Evolutionary conservation across 2,888 invertebrate species (phyloP).

Genomic region (Achlya flavicornis): DNA sequence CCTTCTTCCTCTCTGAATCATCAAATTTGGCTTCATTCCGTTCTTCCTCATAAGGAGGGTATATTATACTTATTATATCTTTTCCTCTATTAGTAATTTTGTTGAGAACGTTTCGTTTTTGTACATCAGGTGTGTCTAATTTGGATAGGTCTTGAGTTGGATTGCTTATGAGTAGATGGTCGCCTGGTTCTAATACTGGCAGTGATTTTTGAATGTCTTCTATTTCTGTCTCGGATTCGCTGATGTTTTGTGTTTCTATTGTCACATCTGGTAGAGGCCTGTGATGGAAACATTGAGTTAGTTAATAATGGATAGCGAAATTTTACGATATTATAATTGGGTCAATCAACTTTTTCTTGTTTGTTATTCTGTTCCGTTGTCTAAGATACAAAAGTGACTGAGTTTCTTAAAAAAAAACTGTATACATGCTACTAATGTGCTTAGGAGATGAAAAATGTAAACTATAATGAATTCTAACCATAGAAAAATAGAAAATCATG

Average conservation of each 20-base stretch:
- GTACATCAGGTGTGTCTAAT: conserved; percentile 57
- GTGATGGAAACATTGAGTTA: conserved; percentile 20
- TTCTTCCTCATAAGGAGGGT: conserved; percentile 74
- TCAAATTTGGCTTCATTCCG: conserved; percentile 73
- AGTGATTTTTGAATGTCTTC: conserved; percentile 55
- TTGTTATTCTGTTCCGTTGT: no score
- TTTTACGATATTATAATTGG: no score
- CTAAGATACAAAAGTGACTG: no score
- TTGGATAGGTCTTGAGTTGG: conserved; percentile 40
- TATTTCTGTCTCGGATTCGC: conserved; percentile 36
- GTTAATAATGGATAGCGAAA: background rate
- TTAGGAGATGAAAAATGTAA: no score
- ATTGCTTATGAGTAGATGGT: conserved; percentile 83
- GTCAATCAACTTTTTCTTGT: no score
- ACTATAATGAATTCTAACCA: no score
- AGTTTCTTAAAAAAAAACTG: no score
- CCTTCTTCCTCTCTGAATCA: conserved; percentile 73
- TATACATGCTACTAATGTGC: no score
- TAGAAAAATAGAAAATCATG: no score
- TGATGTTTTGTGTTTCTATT: conserved; percentile 31
- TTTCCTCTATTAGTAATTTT: conserved; percentile 76
- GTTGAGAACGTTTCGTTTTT: conserved; percentile 70
- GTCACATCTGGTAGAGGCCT: conserved; percentile 43
- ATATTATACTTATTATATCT: conserved; percentile 75
- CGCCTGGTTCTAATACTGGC: conserved; percentile 86